Conservation (phyloP, 2,888 invertebrate genomes). For the Aphodius sticticus region DNA sequence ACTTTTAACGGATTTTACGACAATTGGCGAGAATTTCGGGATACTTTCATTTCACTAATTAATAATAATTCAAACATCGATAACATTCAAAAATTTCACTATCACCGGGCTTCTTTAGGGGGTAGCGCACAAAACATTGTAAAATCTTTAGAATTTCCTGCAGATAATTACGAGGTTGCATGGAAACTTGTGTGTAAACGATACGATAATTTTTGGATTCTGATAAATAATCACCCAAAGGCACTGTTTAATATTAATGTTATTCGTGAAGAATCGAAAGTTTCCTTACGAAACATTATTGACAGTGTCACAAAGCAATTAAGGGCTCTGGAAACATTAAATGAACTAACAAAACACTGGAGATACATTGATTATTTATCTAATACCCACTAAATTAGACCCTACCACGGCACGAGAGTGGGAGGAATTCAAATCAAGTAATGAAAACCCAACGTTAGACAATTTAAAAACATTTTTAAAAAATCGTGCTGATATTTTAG, state of each 20-base stretch:
- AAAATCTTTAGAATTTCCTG: too few species aligned
- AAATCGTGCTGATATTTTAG: slow-evolving; percentile 23
- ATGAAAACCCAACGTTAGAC: slow-evolving; percentile 19
- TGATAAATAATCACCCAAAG: slow-evolving; percentile 37
- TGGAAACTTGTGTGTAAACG: slow-evolving; percentile 19
- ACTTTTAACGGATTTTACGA: slow-evolving; percentile 21
- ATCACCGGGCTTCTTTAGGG: neutral
- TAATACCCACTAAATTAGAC: slow-evolving; percentile 27
- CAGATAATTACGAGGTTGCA: too few species aligned
- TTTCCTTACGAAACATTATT: slow-evolving; percentile 20
- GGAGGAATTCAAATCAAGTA: slow-evolving; percentile 20
- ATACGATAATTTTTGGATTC: slow-evolving; percentile 36
- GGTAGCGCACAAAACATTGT: neutral
- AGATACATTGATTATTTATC: slow-evolving; percentile 30
- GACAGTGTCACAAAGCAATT: slow-evolving; percentile 28
- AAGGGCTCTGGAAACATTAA: slow-evolving; percentile 20
- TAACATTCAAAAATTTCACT: slow-evolving; percentile 5
- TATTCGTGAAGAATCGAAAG: slow-evolving; percentile 23
- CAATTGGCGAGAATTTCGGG: slow-evolving; percentile 31
- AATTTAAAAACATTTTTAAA: slow-evolving; percentile 19
- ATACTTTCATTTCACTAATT: slow-evolving; percentile 35
- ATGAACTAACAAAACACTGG: slow-evolving; percentile 26
- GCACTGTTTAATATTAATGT: slow-evolving; percentile 34
- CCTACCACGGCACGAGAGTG: slow-evolving; percentile 24
- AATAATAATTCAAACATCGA: slow-evolving; percentile 25